phyloP scores from a whole-genome alignment of 2,797 vertebrate genomes.

The Holocentrus rufus region DNA sequence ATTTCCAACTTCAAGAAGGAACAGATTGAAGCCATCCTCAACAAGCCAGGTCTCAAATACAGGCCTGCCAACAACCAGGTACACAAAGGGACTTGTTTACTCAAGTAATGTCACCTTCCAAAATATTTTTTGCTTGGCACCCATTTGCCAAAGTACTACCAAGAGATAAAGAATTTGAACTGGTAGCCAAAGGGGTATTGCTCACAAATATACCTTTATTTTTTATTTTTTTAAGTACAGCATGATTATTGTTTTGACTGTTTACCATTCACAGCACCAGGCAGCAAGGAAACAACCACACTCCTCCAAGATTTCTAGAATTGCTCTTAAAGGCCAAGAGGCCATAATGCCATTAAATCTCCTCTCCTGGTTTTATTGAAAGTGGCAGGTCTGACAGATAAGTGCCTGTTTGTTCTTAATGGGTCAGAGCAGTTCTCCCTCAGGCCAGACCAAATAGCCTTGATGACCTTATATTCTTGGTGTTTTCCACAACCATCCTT shows the following conservation, averaged over 20 bases:
- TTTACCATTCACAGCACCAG: neutral
- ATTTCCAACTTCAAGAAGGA: slow-evolving; percentile 94
- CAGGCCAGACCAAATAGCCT: slow-evolving; percentile 49
- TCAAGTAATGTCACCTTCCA: neutral
- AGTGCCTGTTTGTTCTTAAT: slow-evolving; percentile 33
- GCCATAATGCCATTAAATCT: slow-evolving; percentile 45
- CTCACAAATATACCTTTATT: neutral
- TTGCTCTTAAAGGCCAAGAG: slow-evolving; percentile 28
- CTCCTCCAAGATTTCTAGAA: neutral
- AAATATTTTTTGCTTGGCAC: neutral
- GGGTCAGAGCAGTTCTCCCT: slow-evolving; percentile 45
- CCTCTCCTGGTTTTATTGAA: slow-evolving; percentile 11
- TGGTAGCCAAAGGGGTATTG: neutral
- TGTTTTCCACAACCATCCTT: slow-evolving; percentile 39
- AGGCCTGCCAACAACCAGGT: slow-evolving; percentile 96
- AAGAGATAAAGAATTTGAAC: neutral
- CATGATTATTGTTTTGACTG: neutral
- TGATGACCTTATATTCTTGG: slow-evolving; percentile 62
- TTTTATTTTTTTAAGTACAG: neutral
- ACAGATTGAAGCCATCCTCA: slow-evolving; percentile 89
- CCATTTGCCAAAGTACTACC: neutral
- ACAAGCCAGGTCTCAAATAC: slow-evolving; percentile 92
- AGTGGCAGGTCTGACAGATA: slow-evolving; percentile 34
- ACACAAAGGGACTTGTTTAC: neutral
- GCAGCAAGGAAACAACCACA: slow-evolving; percentile 7